Evolutionary conservation across 2,888 invertebrate species (phyloP).

Genomic region (Automeris io): DNA sequence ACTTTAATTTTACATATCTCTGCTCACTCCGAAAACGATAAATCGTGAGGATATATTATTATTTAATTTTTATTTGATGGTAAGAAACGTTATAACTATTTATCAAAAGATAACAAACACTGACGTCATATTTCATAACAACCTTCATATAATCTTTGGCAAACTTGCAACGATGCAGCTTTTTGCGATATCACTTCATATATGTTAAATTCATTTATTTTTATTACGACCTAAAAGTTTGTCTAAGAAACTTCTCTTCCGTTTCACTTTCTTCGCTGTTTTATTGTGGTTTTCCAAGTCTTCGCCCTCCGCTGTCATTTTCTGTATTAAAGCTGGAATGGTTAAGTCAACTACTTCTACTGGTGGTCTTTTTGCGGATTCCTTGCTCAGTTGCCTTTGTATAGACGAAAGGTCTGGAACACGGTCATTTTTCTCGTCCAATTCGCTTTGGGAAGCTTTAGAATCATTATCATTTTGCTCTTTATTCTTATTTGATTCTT

Average conservation of each 20-base stretch:
- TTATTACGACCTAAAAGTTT: conserved; percentile 66
- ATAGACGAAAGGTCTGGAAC: conserved; percentile 55
- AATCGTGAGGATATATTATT: not conserved
- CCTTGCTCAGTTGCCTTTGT: conserved; percentile 48
- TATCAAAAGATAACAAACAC: conserved; percentile 49
- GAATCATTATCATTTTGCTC: conserved; percentile 32
- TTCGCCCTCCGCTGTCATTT: conserved; percentile 57
- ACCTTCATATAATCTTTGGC: conserved; percentile 65
- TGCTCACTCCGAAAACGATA: too few relatives aligned
- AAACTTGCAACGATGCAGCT: conserved; percentile 44
- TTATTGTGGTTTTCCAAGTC: conserved; percentile 45
- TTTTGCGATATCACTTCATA: conserved; percentile 39
- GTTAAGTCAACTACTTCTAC: conserved; percentile 48
- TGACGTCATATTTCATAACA: conserved; percentile 53
- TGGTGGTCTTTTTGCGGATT: conserved; percentile 38
- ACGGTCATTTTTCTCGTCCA: conserved; percentile 56
- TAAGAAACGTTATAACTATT: conserved; percentile 26
- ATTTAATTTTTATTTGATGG: conserved; percentile 1
- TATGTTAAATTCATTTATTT: conserved; percentile 39
- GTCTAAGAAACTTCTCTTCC: conserved; percentile 69
- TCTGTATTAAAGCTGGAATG: conserved; percentile 61
- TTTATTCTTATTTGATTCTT: conserved; percentile 23
- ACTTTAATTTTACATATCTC: not conserved
- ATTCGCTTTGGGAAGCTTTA: conserved; percentile 47
- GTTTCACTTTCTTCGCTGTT: conserved; percentile 56